Evolutionary conservation across 2,797 vertebrate species (phyloP).

Genomic region (Knipowitschia caucasica): DNA sequence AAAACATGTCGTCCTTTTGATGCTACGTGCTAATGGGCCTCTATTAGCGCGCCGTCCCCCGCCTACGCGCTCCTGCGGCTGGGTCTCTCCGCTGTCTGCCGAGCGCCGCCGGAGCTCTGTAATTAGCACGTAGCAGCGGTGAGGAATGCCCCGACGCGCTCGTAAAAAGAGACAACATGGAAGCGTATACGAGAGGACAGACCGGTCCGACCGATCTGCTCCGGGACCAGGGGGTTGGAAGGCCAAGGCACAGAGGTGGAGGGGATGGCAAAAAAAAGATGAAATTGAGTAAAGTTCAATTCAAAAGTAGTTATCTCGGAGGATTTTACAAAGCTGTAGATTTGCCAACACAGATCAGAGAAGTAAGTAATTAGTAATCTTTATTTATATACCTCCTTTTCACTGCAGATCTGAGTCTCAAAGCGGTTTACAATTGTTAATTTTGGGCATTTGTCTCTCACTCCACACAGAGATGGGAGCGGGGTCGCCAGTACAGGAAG

Average conservation of each 20-base stretch:
- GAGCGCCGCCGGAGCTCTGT: constrained; percentile 31
- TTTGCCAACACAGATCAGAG: too few species aligned
- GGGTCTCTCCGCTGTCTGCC: neutral
- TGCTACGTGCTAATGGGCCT: constrained; percentile 68
- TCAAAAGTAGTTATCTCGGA: too few species aligned
- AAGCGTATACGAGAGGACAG: constrained; percentile 36
- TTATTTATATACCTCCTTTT: too few species aligned
- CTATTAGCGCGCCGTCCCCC: constrained; percentile 62
- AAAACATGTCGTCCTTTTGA: constrained; percentile 63
- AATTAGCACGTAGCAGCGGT: constrained; percentile 63
- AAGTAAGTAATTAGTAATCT: too few species aligned
- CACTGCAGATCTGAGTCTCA: too few species aligned
- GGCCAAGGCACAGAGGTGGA: neutral
- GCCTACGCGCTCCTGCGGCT: constrained; percentile 9
- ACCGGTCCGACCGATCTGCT: constrained; percentile 41
- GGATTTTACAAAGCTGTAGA: too few species aligned
- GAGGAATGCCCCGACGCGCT: constrained; percentile 67
- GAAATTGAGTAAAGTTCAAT: neutral
- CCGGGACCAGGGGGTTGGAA: neutral
- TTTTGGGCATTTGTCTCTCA: too few species aligned
- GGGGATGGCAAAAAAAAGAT: neutral
- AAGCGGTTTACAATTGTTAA: too few species aligned
- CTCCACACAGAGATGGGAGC: too few species aligned
- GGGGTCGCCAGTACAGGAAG: too few species aligned
- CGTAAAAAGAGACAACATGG: constrained; percentile 62